Conservation (phyloP, 2,113 vertebrate species). For the Phocoena sinus region DNA sequence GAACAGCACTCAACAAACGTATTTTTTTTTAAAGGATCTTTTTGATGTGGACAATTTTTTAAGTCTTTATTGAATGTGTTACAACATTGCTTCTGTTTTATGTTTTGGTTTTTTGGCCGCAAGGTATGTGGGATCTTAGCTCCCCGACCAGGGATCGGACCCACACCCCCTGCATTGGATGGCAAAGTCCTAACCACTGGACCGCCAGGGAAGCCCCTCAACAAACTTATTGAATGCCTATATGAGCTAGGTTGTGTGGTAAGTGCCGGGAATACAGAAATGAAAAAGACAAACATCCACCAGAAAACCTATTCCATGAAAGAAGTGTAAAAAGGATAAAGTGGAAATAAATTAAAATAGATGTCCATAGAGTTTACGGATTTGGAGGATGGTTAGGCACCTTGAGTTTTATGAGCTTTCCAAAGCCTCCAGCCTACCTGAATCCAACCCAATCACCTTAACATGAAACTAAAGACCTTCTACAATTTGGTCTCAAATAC, state of each 20-base stretch:
- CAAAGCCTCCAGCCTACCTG: neutral
- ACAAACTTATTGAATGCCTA: neutral
- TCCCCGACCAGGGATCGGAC: too few relatives aligned
- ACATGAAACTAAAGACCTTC: neutral
- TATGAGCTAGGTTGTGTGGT: neutral
- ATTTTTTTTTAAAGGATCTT: neutral
- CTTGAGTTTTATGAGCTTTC: slow-evolving; percentile 18
- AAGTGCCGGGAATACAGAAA: neutral
- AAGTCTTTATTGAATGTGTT: too few relatives aligned
- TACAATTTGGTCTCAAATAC: neutral
- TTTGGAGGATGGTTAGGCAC: neutral
- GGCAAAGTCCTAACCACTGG: too few relatives aligned
- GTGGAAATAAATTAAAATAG: slow-evolving; percentile 12
- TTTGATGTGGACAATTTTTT: too few relatives aligned
- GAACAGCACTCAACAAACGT: neutral
- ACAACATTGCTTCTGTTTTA: too few relatives aligned
- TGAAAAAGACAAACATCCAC: neutral
- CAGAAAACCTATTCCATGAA: neutral
- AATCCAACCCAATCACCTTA: neutral
- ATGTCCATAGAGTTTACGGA: neutral
- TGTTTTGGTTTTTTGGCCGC: too few relatives aligned
- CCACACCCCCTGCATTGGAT: too few relatives aligned
- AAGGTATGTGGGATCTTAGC: too few relatives aligned
- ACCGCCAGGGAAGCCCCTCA: neutral
- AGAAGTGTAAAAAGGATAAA: neutral